A percentile compares a stretch with the other conserved stretches of the same genome.
phyloP scores from a whole-genome alignment of 2,888 invertebrate genomes.

The Tyria jacobaeae region DNA sequence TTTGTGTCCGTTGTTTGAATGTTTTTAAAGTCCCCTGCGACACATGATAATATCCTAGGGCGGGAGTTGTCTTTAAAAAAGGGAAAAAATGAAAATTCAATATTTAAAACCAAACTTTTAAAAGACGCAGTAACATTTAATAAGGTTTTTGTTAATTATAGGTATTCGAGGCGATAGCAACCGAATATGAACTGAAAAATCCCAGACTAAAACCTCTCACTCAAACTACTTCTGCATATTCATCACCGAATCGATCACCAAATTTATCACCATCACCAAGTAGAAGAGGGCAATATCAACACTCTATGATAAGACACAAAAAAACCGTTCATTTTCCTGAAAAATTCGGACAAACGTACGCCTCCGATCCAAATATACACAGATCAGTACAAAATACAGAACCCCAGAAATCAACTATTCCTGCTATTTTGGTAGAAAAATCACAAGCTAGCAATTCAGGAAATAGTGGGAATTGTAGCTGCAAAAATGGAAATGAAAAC shows the following conservation, averaged over 20 bases:
- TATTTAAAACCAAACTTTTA: too few relatives aligned
- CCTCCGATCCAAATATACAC: conserved; percentile 77
- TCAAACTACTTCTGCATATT: conserved; percentile 64
- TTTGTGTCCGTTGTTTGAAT: too few relatives aligned
- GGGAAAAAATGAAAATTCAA: too few relatives aligned
- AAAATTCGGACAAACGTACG: conserved; percentile 63
- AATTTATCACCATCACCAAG: conserved; percentile 66
- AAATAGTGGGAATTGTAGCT: conserved; percentile 43
- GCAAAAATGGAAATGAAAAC: conserved; percentile 45
- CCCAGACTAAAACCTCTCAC: conserved; percentile 53
- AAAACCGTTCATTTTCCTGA: conserved; percentile 67
- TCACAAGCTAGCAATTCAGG: conserved; percentile 52
- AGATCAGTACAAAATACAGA: conserved; percentile 43
- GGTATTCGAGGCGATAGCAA: conserved; percentile 82
- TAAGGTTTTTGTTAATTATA: conserved; percentile 42
- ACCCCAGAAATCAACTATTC: conserved; percentile 31
- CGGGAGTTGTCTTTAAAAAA: too few relatives aligned
- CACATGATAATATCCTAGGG: too few relatives aligned
- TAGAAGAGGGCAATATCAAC: conserved; percentile 73
- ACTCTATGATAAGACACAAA: conserved; percentile 72
- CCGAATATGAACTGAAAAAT: conserved; percentile 77
- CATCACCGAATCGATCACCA: conserved; percentile 71
- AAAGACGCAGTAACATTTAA: too few relatives aligned
- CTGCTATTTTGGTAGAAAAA: conserved; percentile 51
- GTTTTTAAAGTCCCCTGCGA: too few relatives aligned